Percentiles rank a stretch among this genome's conserved stretches.
Evolutionary conservation across 2,113 vertebrate genomes (phyloP).

Genomic region (Suricata suricatta): DNA sequence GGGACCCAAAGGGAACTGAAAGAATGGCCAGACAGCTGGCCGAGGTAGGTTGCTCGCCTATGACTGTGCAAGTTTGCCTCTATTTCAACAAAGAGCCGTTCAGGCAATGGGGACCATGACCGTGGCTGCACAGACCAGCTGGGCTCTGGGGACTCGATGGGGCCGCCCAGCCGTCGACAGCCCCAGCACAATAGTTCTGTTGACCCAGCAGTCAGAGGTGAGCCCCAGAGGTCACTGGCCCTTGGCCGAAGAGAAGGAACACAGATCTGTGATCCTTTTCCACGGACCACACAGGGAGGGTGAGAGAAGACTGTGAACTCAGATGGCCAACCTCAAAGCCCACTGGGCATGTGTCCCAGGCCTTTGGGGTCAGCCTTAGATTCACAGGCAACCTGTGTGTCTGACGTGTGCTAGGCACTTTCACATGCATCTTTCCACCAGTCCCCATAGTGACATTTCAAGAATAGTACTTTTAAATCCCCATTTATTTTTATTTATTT

Average conservation of each 20-base stretch:
- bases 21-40: slow-evolving; percentile 16
- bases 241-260: background rate
- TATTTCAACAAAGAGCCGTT: slow-evolving; percentile 48
- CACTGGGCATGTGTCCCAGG: background rate
- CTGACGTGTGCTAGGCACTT: background rate
- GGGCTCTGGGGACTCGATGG: background rate
- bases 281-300: slow-evolving; percentile 53
- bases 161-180: background rate
- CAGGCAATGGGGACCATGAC: background rate
- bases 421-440: background rate
- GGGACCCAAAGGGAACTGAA: background rate
- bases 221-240: slow-evolving; percentile 10
- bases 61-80: background rate
- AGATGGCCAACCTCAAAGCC: background rate
- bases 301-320: background rate
- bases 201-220: slow-evolving; percentile 49
- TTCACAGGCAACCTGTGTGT: background rate
- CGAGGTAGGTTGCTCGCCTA: background rate
- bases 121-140: slow-evolving; percentile 45
- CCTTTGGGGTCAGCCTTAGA: slow-evolving; percentile 26
- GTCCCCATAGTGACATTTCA: background rate
- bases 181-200: slow-evolving; percentile 4
- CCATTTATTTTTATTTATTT: background rate
- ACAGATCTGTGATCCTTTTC: background rate
- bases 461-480: background rate